Percentiles rank a stretch among this genome's conserved stretches.
Conservation (phyloP, 2,888 invertebrate species). For the Lithodes maja region DNA sequence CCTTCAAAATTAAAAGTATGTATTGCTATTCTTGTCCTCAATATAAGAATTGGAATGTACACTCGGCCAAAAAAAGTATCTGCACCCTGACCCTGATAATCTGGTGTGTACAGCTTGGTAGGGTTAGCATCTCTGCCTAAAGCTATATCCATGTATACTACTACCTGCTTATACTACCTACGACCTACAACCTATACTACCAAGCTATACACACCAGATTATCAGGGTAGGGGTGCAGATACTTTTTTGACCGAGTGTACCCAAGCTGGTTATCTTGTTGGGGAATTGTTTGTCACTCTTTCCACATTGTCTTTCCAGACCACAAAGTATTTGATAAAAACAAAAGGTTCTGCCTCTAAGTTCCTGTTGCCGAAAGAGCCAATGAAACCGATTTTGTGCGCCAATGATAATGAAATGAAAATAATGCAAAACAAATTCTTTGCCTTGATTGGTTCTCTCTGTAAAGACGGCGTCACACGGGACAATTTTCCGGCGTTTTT, state of each 20-base stretch:
- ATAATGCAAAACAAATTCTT: constrained; percentile 41
- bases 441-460: constrained; percentile 65
- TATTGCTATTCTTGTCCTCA: no score
- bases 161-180: no score
- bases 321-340: constrained; percentile 24
- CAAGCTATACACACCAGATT: no score
- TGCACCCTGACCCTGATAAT: no score
- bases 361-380: constrained; percentile 65
- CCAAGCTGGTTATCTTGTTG: not conserved
- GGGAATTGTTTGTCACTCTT: not conserved
- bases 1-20: not conserved
- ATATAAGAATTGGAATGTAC: no score
- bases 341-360: constrained; percentile 59
- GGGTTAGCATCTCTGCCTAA: no score
- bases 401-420: constrained; percentile 12
- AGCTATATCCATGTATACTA: no score
- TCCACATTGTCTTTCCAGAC: constrained; percentile 60
- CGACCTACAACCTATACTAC: no score
- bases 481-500: no score
- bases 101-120: no score
- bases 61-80: no score
- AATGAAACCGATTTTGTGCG: constrained; percentile 51
- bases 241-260: not conserved
- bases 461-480: constrained; percentile 19
- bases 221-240: no score